Base-by-base conservation (phyloP, 2,113 vertebrate genomes). In the Machaerirhynchus nigripectus region DNA sequence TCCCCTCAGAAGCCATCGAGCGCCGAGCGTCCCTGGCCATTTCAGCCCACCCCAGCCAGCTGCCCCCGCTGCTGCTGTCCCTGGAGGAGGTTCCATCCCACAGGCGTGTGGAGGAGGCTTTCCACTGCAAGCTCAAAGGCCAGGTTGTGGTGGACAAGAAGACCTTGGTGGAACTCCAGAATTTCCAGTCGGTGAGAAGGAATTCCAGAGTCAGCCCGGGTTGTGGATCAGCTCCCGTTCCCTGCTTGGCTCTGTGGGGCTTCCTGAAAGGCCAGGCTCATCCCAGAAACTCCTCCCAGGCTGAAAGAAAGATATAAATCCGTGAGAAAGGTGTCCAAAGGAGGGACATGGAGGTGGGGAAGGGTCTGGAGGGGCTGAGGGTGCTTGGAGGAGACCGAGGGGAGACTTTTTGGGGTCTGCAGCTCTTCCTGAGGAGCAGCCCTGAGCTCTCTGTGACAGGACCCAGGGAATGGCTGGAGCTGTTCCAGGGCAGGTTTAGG, bases 101-200 rank as follows among this genome's bases (percentile, higher is more conserved):
- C 84, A 92, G 95, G 33, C 97, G 98, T 15, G 97, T 99, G 37
- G 97, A 98, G 18, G 98, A 99, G 79, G 99, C 99, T 3, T 99
- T 99, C 94, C 99, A 99, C 87, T 99, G 99, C 97, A 98, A 97
- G 82, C 98, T 99, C 78, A 98, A 98, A 74, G 99, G 98, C 16
- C 98, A 98, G 0, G 96, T 99, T 15, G 33, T 97, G 9, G 98
- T 99, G 77, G 99, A 99, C 87, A 99, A 99, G 98, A 99, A 98
- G 96, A 99, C 99, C 2, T 96, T 99, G 98, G 98, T 98, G 84
- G 99, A 99, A 65, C 98, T 99, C 39, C 98, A 98, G 89, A 99
- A 99, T 89, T 99, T 99, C 96, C 99, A 99, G 98, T 98, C 98
- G 28, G 99, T 99, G 97, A 98, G 99, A 94, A 93, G 81, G 42